Conservation (phyloP, 2,888 invertebrate genomes). For the Deilephila elpenor region DNA sequence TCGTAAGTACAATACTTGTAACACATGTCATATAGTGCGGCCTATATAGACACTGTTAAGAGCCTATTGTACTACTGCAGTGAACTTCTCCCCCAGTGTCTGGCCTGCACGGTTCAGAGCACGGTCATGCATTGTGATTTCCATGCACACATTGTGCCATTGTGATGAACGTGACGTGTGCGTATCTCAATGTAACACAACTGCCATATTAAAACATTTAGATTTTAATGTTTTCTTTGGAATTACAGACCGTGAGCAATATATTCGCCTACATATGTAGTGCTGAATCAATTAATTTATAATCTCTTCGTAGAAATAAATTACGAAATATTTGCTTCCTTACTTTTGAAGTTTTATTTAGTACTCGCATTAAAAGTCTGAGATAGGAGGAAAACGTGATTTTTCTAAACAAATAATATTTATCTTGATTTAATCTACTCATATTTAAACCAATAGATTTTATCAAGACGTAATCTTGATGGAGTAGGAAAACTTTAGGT, state of each 20-base stretch:
- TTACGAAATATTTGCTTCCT: neutral
- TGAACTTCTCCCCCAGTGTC: constrained; percentile 48
- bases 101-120: constrained; percentile 72
- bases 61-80: constrained; percentile 32
- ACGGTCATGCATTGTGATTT: constrained; percentile 71
- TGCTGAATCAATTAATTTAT: neutral
- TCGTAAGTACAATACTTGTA: neutral
- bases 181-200: constrained; percentile 20
- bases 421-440: neutral
- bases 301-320: neutral
- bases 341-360: neutral
- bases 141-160: constrained; percentile 51
- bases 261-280: neutral
- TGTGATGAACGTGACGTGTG: constrained; percentile 26
- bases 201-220: neutral
- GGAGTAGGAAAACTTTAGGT: neutral
- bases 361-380: neutral
- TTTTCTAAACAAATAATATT: neutral
- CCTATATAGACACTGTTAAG: constrained; percentile 11
- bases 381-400: neutral
- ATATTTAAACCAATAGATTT: neutral
- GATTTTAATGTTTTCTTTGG: neutral
- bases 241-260: neutral
- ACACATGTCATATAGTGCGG: neutral
- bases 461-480: constrained; percentile 20